A percentile compares a stretch with the other conserved stretches of the same genome.
These are phyloP conservation scores for Diprion similis DNA, from an alignment of 1,140 invertebrate genomes.

Conservation along the genomic window DNA sequence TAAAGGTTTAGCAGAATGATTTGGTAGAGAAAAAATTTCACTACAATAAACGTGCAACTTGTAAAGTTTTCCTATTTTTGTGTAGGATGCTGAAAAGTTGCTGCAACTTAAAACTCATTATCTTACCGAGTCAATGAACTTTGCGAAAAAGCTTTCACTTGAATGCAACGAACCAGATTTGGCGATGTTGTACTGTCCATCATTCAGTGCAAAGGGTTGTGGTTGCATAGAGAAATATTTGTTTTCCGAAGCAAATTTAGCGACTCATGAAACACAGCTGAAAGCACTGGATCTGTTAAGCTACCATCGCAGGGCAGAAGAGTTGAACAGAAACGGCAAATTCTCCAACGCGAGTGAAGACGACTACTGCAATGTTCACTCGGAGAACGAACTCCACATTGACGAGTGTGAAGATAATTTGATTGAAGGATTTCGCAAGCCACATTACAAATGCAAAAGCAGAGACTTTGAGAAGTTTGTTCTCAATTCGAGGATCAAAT, in stretches of 20 bases:
- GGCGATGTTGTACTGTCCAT: conserved; percentile 21
- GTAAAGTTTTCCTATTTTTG: background rate
- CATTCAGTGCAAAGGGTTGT: conserved; percentile 22
- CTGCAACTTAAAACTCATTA: conserved; percentile 17
- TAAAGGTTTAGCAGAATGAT: too few species aligned
- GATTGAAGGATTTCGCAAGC: conserved; percentile 9
- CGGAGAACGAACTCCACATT: conserved; percentile 3
- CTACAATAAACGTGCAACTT: too few species aligned
- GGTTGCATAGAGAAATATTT: conserved; percentile 25
- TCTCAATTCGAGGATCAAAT: conserved; percentile 9
- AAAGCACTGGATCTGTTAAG: conserved; percentile 13
- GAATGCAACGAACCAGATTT: conserved; percentile 19
- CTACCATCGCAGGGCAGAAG: conserved; percentile 6
- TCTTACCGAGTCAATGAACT: conserved; percentile 17
- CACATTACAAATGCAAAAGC: conserved; percentile 15
- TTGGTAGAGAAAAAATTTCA: too few species aligned
- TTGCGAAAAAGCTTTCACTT: conserved; percentile 21
- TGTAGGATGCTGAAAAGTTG: background rate
- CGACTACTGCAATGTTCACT: conserved; percentile 5
- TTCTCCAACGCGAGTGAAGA: conserved; percentile 4
- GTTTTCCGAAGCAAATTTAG: conserved; percentile 8
- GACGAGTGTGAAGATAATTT: conserved; percentile 2
- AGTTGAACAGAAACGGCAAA: conserved; percentile 13
- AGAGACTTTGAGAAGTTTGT: conserved; percentile 27
- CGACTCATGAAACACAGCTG: conserved; percentile 1